Evolutionary conservation across 2,888 invertebrate species (phyloP).

Genomic region (Leuctra nigra): DNA sequence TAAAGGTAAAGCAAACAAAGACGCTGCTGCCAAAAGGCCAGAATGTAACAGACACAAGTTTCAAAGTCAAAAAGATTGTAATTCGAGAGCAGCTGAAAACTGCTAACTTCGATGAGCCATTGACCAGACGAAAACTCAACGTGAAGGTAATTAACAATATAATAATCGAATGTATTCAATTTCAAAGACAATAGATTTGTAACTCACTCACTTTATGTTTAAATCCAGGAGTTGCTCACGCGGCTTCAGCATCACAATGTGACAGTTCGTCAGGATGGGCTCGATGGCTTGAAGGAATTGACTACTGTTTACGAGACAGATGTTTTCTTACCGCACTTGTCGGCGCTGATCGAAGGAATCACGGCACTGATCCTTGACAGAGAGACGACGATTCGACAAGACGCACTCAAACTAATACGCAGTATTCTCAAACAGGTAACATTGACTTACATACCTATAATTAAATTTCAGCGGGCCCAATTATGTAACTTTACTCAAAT

Average conservation of each 20-base stretch:
- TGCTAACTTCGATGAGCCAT: conserved; percentile 49
- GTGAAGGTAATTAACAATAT: too few species aligned
- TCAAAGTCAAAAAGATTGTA: conserved; percentile 82
- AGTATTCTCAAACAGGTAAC: conserved; percentile 35
- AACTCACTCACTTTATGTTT: too few species aligned
- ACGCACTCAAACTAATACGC: conserved; percentile 44
- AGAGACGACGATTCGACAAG: conserved; percentile 50
- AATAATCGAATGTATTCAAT: too few species aligned
- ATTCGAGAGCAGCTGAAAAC: conserved; percentile 65
- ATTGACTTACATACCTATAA: not conserved
- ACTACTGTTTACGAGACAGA: conserved; percentile 43
- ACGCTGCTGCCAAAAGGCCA: conserved; percentile 68
- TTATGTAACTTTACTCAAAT: too few species aligned
- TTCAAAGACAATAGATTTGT: too few species aligned
- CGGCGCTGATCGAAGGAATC: conserved; percentile 59
- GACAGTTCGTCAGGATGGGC: conserved; percentile 54
- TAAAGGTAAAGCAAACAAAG: conserved; percentile 76
- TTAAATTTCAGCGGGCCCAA: too few species aligned
- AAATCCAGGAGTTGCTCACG: conserved; percentile 63
- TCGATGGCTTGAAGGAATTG: conserved; percentile 48
- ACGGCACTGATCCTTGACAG: conserved; percentile 64
- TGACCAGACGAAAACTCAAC: conserved; percentile 61
- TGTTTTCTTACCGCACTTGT: conserved; percentile 51
- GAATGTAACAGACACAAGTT: conserved; percentile 83
- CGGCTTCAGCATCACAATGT: conserved; percentile 71